Percentiles rank a stretch among this genome's conserved stretches.
Conservation (phyloP, 2,888 invertebrate species). For the Ennomos quercinarius region DNA sequence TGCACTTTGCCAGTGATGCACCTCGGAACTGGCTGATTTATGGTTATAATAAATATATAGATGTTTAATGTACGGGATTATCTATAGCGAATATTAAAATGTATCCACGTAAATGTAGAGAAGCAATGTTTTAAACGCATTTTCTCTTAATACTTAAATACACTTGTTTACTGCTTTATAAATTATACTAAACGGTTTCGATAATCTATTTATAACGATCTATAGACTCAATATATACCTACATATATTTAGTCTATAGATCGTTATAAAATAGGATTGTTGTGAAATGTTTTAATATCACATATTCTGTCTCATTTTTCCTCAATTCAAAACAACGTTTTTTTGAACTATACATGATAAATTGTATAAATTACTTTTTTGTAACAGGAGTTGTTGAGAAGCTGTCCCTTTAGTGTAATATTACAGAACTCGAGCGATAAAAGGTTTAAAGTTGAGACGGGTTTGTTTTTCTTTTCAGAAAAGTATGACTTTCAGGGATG, state of each 20-base stretch:
- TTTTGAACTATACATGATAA: background rate
- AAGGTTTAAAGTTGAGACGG: background rate
- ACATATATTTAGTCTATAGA: too few relatives aligned
- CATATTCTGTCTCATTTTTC: background rate
- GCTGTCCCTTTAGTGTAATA: conserved; percentile 11
- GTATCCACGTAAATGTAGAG: conserved; percentile 31
- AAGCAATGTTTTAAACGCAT: background rate
- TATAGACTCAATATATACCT: too few relatives aligned
- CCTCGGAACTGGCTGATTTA: conserved; percentile 81
- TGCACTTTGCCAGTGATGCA: conserved; percentile 80
- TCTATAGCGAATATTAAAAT: conserved; percentile 63
- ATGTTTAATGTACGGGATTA: conserved; percentile 80
- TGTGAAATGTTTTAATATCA: background rate
- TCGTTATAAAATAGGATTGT: too few relatives aligned
- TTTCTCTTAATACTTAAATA: too few relatives aligned
- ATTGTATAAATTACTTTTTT: conserved; percentile 7
- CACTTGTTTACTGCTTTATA: too few relatives aligned
- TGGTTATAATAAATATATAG: conserved; percentile 82
- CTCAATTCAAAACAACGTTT: background rate
- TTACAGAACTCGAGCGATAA: conserved; percentile 1
- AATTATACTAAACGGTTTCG: too few relatives aligned
- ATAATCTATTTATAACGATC: too few relatives aligned
- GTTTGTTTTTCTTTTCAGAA: background rate
- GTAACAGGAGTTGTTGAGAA: conserved; percentile 3
- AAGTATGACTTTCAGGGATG: background rate